Evolutionary conservation across 2,113 vertebrate species (phyloP).

Genomic region (Microtus oregoni): DNA sequence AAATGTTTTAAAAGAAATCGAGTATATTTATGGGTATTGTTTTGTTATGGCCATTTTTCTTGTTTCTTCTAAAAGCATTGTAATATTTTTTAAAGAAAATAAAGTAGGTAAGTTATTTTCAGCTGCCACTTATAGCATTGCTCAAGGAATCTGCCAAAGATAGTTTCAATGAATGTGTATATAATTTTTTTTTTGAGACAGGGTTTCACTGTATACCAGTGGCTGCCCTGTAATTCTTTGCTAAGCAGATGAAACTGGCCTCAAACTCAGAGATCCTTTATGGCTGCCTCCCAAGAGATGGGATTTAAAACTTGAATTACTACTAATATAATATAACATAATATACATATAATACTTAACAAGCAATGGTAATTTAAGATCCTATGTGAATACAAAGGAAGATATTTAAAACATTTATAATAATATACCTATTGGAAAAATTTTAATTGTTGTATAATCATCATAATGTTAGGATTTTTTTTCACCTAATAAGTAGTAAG

Average conservation of each 20-base stretch:
- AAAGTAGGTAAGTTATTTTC: background rate
- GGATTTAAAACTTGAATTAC: background rate
- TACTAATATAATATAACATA: background rate
- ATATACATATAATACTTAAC: background rate
- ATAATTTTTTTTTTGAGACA: background rate
- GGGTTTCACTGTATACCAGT: background rate
- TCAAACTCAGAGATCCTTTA: background rate
- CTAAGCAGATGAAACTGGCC: background rate
- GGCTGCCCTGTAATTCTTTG: background rate
- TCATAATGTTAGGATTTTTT: background rate
- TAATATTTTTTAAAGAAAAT: slow-evolving; percentile 29
- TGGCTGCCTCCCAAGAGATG: background rate
- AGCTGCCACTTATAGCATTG: background rate
- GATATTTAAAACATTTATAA: background rate
- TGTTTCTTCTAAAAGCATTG: background rate
- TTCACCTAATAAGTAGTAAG: background rate
- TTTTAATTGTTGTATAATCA: background rate
- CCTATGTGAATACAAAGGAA: background rate
- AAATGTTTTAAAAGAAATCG: background rate
- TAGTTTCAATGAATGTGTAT: background rate
- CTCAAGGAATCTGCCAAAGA: background rate
- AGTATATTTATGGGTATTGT: slow-evolving; percentile 16
- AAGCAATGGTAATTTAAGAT: background rate
- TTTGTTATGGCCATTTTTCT: slow-evolving; percentile 49
- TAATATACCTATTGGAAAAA: background rate